Evolutionary conservation across 2,797 vertebrate species (phyloP).

Genomic region (Mus spretus): DNA sequence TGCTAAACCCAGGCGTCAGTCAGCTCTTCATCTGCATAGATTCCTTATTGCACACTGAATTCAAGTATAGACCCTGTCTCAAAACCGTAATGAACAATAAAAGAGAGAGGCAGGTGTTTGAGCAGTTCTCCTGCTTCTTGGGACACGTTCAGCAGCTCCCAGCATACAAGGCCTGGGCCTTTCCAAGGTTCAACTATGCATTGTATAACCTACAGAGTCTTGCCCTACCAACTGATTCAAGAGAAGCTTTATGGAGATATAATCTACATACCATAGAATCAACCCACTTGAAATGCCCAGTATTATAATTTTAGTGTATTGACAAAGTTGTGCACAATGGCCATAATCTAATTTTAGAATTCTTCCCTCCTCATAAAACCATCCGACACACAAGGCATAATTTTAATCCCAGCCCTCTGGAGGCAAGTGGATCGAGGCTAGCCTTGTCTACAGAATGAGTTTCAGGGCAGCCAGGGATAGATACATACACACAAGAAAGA

Average conservation of each 20-base stretch:
- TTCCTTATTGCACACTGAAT: neutral
- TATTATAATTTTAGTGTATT: neutral
- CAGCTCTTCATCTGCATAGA: fast-evolving
- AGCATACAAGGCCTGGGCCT: neutral
- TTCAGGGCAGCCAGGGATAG: neutral
- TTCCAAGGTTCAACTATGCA: neutral
- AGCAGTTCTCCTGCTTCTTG: neutral
- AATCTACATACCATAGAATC: neutral
- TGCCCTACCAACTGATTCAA: neutral
- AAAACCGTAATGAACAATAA: neutral
- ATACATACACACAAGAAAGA: neutral
- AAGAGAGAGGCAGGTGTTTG: neutral
- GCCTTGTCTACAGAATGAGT: neutral
- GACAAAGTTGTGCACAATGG: neutral
- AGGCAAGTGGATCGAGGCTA: neutral
- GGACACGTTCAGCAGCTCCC: neutral
- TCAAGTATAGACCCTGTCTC: neutral
- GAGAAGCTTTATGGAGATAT: neutral
- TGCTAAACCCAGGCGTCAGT: neutral
- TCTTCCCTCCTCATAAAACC: neutral
- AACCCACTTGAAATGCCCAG: neutral
- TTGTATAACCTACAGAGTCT: neutral
- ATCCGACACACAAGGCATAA: neutral
- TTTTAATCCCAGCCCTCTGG: neutral
- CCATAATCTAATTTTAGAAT: neutral